Conservation (phyloP, 2,113 vertebrate species). For the Aviceda subcristata region DNA sequence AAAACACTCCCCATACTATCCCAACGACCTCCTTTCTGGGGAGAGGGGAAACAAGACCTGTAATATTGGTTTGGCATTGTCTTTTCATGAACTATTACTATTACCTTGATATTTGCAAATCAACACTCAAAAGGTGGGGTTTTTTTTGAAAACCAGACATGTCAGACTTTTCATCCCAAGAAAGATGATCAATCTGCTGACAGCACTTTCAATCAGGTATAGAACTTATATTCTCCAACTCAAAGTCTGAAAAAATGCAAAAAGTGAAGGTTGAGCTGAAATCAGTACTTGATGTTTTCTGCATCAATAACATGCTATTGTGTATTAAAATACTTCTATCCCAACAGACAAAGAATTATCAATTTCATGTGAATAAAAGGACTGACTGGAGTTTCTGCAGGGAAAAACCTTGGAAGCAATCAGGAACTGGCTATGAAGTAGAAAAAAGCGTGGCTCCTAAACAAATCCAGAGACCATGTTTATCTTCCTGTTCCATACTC, state of each 20-base stretch:
- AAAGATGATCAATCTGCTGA: background rate
- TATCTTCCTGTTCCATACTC: background rate
- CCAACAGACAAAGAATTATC: background rate
- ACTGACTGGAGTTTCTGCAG: background rate
- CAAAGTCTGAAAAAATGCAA: background rate
- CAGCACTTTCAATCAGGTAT: background rate
- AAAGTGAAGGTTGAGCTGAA: background rate
- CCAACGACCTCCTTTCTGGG: slow-evolving; percentile 3
- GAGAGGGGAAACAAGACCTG: background rate
- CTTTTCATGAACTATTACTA: background rate
- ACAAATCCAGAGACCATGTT: background rate
- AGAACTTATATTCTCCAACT: background rate
- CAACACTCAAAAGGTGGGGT: background rate
- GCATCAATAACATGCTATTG: background rate
- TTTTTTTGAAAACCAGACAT: background rate
- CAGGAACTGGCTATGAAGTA: background rate
- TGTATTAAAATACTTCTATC: background rate
- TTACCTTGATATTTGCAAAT: background rate
- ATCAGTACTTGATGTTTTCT: background rate
- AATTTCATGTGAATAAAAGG: background rate
- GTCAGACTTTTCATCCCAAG: background rate
- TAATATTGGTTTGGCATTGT: background rate
- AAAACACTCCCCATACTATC: slow-evolving; percentile 38
- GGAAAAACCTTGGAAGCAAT: background rate
- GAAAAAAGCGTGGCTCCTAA: background rate